Base-by-base conservation (phyloP, 2,113 vertebrate species). In the Galemys pyrenaicus region DNA sequence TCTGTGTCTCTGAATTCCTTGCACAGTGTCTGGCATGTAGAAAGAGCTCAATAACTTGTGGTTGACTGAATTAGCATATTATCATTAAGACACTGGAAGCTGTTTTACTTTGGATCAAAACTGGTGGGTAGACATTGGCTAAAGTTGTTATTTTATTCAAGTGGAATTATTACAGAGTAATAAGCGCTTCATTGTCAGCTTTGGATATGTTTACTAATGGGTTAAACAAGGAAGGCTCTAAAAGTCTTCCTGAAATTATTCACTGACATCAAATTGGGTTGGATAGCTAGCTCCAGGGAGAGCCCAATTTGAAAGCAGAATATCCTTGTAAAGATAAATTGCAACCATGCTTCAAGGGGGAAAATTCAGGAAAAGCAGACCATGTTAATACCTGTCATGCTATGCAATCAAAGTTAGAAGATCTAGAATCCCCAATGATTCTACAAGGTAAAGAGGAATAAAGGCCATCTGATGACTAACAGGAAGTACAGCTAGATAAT, bases 271-370 rank as follows among this genome's bases (percentile, higher is more conserved):
- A 94, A 74, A 74, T 71, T 90, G 32, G 9, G 41, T 60, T 92
- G 39, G 58, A 28, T 30, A 93, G 49, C 9, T 35, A 91, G 81
- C 24, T 75, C 73, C 92, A 28, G 49, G 56, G 22, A 73, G 17
- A 58, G 13, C 24, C 28, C 65, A 92, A 8, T 17, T 54, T 79
- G 32, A 77, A 87, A 91, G 56, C 30, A 87, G 75, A 71, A 70
- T 80, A 58, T 58, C 64, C 9, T 80, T 87, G 7, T 89, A 64
- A 92, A 83, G 92, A 83, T 83, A 83, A 95, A 83, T 56, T 92
- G 32, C 9, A 58, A 11, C 49, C 17, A 3, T 77, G 0, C 74
- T 94, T 24, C 16, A 89, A 68, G 11, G 46, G 35, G 49, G 22
- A 5, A 88, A 49, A 84, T 28, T 71, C 54, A 82, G 32, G 5